A percentile compares a stretch with the other conserved stretches of the same genome.
Conservation (phyloP, 2,113 vertebrate genomes). For the Oryzias celebensis region DNA sequence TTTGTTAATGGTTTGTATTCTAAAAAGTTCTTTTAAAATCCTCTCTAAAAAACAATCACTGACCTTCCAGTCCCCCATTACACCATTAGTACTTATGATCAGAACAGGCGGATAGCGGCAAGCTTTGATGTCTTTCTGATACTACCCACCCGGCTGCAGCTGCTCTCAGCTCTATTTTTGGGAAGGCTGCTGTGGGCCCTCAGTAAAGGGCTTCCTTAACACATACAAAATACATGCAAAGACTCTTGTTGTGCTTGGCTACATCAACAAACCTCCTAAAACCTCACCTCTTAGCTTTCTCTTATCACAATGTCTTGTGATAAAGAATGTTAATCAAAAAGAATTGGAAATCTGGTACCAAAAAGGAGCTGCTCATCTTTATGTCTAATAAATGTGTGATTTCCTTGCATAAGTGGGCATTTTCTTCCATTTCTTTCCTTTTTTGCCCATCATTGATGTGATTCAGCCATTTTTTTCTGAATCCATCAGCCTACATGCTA, state of each 20-base stretch:
- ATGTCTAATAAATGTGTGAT: conserved; percentile 1
- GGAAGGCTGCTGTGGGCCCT: conserved; percentile 61
- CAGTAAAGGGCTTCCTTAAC: conserved; percentile 59
- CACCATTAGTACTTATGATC: conserved; percentile 74
- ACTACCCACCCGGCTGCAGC: conserved; percentile 73
- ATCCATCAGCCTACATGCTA: conserved; percentile 21
- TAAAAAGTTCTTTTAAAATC: conserved; percentile 47
- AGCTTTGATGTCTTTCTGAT: conserved; percentile 75
- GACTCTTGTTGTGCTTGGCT: conserved; percentile 31
- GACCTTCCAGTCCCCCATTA: conserved; percentile 76
- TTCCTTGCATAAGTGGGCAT: background rate
- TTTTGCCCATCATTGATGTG: background rate
- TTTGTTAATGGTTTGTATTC: conserved; percentile 39
- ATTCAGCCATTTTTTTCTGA: background rate
- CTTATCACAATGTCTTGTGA: conserved; percentile 16
- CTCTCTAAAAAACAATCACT: conserved; percentile 72
- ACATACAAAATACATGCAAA: conserved; percentile 49
- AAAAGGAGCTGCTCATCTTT: conserved; percentile 1
- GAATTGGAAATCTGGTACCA: conserved; percentile 12
- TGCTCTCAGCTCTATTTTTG: conserved; percentile 78
- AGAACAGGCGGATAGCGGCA: conserved; percentile 56
- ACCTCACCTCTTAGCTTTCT: conserved; percentile 4
- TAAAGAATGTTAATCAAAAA: background rate
- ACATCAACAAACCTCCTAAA: conserved; percentile 33
- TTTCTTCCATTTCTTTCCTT: background rate